Evolutionary conservation across 2,888 invertebrate species (phyloP), one percentile per base, ranked within the genome.

Genomic region (Agrilus cyanescens): DNA sequence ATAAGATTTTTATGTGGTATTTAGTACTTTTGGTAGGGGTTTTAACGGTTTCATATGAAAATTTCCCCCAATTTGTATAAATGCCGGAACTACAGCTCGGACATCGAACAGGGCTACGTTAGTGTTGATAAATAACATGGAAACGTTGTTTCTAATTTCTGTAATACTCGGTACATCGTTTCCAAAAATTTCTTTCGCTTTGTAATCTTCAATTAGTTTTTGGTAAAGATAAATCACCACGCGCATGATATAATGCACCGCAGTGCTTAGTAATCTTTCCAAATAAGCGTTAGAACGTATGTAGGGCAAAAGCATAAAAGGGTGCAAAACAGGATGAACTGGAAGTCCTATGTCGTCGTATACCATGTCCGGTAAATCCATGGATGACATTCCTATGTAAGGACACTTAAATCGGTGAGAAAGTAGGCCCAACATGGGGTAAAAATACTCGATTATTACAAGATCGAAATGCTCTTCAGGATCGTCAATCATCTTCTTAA

Each of bases 331-430:
- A 0, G 74, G 73, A 59, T 76, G 71, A 3, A 63, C 65, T 0
- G 74, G 71, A 53, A 69, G 70, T 6, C 74, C 75, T 45, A 75
- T 68, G 0, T 70, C 62, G 56, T 71, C 70, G 44, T 72, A 69
- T 36, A 71, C 69, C 31, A 68, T 66, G 39, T 70, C 58, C 47
- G 65, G 66, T 0, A 72, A 73, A 45, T 67, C 71, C 6, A 72
- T 60, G 0, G 74, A 63, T 6, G 71, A 68, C 4, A 76, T 67
- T 4, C 71, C 66, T 43, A 79, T 72, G 33, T 73, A 67, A 4
- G 76, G 73, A 18, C 64, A 68, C 29, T 70, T 58, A 53, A 76
- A 76, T 50, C 71, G 71, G 33, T 74, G 68, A 14, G 73, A 72
- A 14, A 72, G 67, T 0, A 69, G 72, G 43, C 70, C 72, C 32